Evolutionary conservation across 2,113 vertebrate genomes (phyloP), one percentile per base, ranked within the genome.

Genomic region (Peromyscus leucopus): DNA sequence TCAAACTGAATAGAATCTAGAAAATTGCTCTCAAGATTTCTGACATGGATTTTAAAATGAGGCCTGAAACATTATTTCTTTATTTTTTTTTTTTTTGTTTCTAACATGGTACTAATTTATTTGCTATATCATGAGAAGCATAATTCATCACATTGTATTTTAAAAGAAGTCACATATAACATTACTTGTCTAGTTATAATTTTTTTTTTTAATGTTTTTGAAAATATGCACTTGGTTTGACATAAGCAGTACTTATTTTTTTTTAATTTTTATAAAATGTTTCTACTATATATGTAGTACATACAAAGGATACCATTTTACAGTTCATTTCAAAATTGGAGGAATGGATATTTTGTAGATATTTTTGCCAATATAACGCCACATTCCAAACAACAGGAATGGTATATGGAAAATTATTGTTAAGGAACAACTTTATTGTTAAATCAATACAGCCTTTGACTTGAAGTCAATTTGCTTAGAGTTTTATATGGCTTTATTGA

Each of bases 391-490:
- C 67, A 97, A 84, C 51, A 95, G 72, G 9, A 21, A 39, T 90
- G 42, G 19, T 63, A 85, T 74, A 93, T 91, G 71, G 72, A 88
- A 97, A 96, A 96, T 97, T 94, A 95, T 97, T 89, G 61, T 79
- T 95, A 93, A 97, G 57, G 42, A 94, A 79, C 76, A 94, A 97
- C 72, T 97, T 96, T 96, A 95, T 96, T 59, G 2, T 82, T 84
- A 98, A 96, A 95, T 97, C 97, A 97, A 96, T 97, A 93, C 12
- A 89, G 46, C 46, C 80, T 91, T 65, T 96, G 93, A 98, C 87
- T 95, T 76, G 57, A 97, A 96, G 63, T 97, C 93, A 97, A 42
- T 96, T 94, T 97, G 36, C 89, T 95, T 84, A 84, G 95, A 89
- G 86, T 90, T 95, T 95, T 96, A 87, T 96, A 93, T 93, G 91